A percentile compares a stretch with the other conserved stretches of the same genome.
Conservation (phyloP, 2,113 vertebrate genomes). For the Sus scrofa region DNA sequence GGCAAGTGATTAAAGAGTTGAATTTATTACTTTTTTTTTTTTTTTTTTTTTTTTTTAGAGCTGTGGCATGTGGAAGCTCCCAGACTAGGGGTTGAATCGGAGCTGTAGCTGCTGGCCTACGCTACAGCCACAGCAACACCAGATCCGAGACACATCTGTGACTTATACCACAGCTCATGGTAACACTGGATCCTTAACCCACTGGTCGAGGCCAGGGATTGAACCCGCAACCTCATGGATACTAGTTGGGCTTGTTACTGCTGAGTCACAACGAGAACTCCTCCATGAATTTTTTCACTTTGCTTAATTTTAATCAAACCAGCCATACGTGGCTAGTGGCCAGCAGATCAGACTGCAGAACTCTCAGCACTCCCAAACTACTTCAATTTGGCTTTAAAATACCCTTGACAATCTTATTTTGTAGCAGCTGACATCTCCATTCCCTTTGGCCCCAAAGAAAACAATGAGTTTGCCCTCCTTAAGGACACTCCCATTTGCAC, state of each 20-base stretch:
- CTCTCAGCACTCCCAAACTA: not conserved
- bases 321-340: not conserved
- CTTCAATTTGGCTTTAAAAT: not conserved
- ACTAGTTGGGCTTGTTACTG: no score
- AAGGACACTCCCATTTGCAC: not conserved
- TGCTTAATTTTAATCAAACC: conserved; percentile 37
- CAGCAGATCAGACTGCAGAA: not conserved
- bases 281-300: not conserved
- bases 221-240: no score
- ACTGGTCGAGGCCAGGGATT: no score
- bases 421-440: not conserved
- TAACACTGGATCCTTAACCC: no score
- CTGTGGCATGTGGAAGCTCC: no score
- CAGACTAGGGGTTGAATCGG: no score
- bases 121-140: no score
- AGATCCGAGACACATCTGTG: no score
- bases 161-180: no score
- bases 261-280: no score
- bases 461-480: not conserved
- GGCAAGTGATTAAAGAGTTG: not conserved
- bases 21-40: not conserved
- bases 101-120: no score
- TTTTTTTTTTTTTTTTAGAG: no score
- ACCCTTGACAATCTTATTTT: not conserved
- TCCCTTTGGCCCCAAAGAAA: not conserved